Base-by-base conservation (phyloP, 2,888 invertebrate genomes). In the Microplitis manilae region DNA sequence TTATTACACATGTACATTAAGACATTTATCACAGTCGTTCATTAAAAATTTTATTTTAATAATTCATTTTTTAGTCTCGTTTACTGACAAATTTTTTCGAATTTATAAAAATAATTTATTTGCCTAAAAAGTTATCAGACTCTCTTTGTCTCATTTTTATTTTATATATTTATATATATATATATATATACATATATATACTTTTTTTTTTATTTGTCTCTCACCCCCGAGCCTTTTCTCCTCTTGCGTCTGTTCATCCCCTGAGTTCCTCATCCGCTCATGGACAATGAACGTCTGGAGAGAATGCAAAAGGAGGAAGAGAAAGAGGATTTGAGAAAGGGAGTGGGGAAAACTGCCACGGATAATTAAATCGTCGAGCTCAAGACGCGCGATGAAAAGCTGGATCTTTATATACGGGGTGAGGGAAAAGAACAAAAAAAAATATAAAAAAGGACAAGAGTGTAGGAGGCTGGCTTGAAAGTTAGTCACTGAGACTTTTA, bases 351-450 rank as follows among this genome's bases (percentile, higher is more conserved):
- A 62, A 15, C 30, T 68, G 69, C 62, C 17, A 15, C 69, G 69
- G 75, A 75, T 75, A 75, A 75, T 75, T 75, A 75, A 75, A 75
- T 75, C 75, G 75, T 75, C 40, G 69, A 50, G 69, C 75, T 69
- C 75, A 75, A 69, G 74, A 68, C 60, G 68, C 17, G n/a, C 7
- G 60, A 75, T 75, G 75, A 70, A 75, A 75, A 72, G 39, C 62
- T 72, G 39, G 40, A 64, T 70, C 41, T 70, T 62, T 60, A 17
- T 60, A 30, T 17, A 60, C 30, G 20, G 38, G 38, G 39, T 15
- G 13, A 70, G 60, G 20, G 59, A 64, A 72, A 68, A 69, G 17
- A 77, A 64, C 9, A 72, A 72, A 9, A 60, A 68, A 41, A 71
- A 50, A 70, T 70, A 65, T 13, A 30, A 30, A 20, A 69, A 17